Conservation (phyloP, 2,113 vertebrate genomes). For the Macquaria australasica region DNA sequence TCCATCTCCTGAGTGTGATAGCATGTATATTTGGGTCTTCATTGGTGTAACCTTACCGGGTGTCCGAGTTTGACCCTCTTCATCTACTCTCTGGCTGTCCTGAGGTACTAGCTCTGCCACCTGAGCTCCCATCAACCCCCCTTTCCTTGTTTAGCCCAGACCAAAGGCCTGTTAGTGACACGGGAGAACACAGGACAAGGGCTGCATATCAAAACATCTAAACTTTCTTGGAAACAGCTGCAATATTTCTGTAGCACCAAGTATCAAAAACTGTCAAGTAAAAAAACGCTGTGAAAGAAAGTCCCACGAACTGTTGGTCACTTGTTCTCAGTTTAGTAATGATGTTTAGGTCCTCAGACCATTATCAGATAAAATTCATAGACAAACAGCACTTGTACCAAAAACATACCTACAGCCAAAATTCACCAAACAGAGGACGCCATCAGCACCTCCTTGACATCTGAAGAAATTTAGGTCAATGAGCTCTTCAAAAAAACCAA, state of each 20-base stretch:
- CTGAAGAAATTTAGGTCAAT: background rate
- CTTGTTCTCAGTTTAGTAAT: too few species aligned
- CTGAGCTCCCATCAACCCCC: background rate
- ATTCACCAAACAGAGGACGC: background rate
- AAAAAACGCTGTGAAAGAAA: too few species aligned
- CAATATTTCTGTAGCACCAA: background rate
- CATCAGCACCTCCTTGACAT: background rate
- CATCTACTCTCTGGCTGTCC: background rate
- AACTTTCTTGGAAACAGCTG: background rate
- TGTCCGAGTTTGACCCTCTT: background rate
- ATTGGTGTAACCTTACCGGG: background rate
- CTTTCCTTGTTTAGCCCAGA: background rate
- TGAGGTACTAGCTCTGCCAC: background rate
- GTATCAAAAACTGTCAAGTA: background rate
- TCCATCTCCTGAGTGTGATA: background rate
- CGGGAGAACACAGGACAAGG: background rate
- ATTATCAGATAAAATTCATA: too few species aligned
- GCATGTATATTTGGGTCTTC: conserved; percentile 30
- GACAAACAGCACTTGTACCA: too few species aligned
- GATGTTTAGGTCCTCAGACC: too few species aligned
- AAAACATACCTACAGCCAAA: too few species aligned
- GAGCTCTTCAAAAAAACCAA: background rate
- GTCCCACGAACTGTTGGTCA: too few species aligned
- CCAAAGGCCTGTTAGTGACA: background rate
- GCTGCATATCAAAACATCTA: background rate